Evolutionary conservation across 2,797 vertebrate genomes (phyloP).

Genomic region (Epinephelus awoara): DNA sequence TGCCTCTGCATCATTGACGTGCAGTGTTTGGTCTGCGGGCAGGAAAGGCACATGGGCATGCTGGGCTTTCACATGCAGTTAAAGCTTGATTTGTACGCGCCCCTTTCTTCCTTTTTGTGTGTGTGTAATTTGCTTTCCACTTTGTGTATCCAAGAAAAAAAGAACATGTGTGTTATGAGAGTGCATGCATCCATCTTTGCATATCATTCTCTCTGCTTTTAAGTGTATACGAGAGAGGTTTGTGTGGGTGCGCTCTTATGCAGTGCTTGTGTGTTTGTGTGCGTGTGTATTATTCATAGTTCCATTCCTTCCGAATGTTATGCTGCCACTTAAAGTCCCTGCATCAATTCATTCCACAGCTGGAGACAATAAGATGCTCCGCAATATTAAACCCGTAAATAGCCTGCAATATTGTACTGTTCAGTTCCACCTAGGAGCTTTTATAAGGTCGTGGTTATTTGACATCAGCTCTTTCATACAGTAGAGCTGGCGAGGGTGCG

Average conservation of each 20-base stretch:
- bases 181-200: constrained; percentile 3
- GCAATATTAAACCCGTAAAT: constrained; percentile 32
- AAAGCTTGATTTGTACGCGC: constrained; percentile 45
- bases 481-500: not conserved
- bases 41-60: constrained; percentile 58
- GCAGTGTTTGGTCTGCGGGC: constrained; percentile 69
- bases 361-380: constrained; percentile 39
- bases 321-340: constrained; percentile 26
- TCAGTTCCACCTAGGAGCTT: constrained; percentile 34
- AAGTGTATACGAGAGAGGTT: not conserved
- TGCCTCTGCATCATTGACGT: constrained; percentile 69
- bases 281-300: constrained; percentile 38
- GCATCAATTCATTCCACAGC: constrained; percentile 46
- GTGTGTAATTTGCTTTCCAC: constrained; percentile 18
- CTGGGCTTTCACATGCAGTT: constrained; percentile 78
- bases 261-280: constrained; percentile 15
- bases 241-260: constrained; percentile 1
- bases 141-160: constrained; percentile 3
- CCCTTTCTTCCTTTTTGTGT: constrained; percentile 12
- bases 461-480: constrained; percentile 35
- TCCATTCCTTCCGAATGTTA: constrained; percentile 39
- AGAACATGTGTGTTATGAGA: not conserved
- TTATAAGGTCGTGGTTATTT: constrained; percentile 25
- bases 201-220: not conserved
- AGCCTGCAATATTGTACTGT: constrained; percentile 11